These are phyloP conservation scores for Poeciliopsis prolifica DNA, from an alignment of 2,113 vertebrate species.

Conservation along the genomic window DNA sequence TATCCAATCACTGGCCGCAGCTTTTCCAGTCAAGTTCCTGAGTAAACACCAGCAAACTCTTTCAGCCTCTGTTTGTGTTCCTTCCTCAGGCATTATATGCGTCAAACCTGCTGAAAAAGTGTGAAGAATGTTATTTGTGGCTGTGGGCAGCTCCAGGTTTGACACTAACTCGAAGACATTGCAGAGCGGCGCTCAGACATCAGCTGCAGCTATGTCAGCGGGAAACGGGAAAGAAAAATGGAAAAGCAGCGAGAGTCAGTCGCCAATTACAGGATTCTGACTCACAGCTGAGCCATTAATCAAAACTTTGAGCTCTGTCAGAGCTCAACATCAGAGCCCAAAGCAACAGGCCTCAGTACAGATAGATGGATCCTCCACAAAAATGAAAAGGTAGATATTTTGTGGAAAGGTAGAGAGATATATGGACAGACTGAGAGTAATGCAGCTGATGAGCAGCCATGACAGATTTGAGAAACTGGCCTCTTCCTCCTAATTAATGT, in stretches of 20 bases:
- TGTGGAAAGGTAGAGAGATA: not conserved
- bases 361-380: conserved; percentile 12
- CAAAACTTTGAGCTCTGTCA: conserved; percentile 56
- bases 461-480: conserved; percentile 50
- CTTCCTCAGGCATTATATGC: conserved; percentile 25
- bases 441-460: conserved; percentile 44
- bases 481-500: conserved; percentile 63
- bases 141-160: conserved; percentile 35
- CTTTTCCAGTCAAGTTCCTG: conserved; percentile 23
- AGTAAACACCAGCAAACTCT: conserved; percentile 38
- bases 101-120: conserved; percentile 43
- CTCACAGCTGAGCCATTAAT: conserved; percentile 66
- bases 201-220: conserved; percentile 43
- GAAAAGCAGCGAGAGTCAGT: conserved; percentile 43
- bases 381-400: conserved; percentile 24
- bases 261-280: conserved; percentile 64
- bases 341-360: conserved; percentile 19
- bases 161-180: conserved; percentile 43
- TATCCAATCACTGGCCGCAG: conserved; percentile 26
- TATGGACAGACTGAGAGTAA: conserved; percentile 26
- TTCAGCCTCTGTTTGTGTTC: conserved; percentile 24
- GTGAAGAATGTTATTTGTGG: conserved; percentile 31
- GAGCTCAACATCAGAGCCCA: conserved; percentile 28
- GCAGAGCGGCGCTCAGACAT: conserved; percentile 18
- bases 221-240: conserved; percentile 5